Base-by-base conservation (phyloP, 2,797 vertebrate species). In the Protonibea diacanthus region DNA sequence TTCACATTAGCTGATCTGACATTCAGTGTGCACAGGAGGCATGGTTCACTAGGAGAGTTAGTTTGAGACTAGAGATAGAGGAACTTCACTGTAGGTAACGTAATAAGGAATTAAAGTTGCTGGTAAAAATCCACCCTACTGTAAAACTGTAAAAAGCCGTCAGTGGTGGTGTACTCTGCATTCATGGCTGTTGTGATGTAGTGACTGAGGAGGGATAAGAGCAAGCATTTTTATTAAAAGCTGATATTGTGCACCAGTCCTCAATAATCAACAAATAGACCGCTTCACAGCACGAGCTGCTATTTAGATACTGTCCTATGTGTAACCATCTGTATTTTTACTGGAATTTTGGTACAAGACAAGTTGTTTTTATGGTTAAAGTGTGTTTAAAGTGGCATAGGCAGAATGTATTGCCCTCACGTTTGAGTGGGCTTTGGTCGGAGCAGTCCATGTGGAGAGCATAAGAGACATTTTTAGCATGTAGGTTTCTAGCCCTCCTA, bases 1-100 rank as follows among this genome's bases (percentile, higher is more conserved):
- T 8, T 84, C 67, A 58, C 66, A 58, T 68, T 66, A 60, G 82
- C 76, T 73, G 79, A 66, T 69, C 56, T 70, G 45, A 66, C 66
- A 40, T 33, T 23, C n/a, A 68, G 56, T 29, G 62, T 59, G 55
- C 71, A 64, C 25, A n/a, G 67, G 51, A 21, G 56, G 42, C 47
- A 13, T 13, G 55, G 47, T 55, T 61, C 42, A 52, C 44, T 20
- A n/a, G 49, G 10, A 38, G 60, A 61, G 23, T 14, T 56, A 12
- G 18, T 44, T 48, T 59, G 67, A 71, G 71, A 77, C 25, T 66
- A 33, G 42, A 56, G 68, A 81, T 5, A 40, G 53, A 76, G 67
- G 76, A 82, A 75, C 67, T 58, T 79, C 40, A n/a, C 13, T 47
- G 20, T n/a, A 47, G 67, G 4, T 60, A 18, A 77, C 69, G 25